Base-by-base conservation (phyloP, 2,888 invertebrate genomes). In the Eurytoma californica region DNA sequence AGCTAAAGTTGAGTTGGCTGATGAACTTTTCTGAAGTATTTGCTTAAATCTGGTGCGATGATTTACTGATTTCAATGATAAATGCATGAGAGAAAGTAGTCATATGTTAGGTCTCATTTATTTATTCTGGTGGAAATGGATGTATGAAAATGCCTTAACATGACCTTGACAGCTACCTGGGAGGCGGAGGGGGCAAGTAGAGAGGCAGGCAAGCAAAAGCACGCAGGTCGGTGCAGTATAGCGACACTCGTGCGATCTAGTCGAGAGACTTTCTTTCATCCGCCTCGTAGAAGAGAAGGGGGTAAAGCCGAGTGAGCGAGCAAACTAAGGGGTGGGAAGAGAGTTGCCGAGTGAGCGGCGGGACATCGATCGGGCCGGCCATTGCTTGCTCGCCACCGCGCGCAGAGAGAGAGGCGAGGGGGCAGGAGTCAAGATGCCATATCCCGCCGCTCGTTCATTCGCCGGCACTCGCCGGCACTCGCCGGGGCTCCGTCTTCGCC, bases 351-450 rank as follows among this genome's bases (percentile, higher is more conserved):
- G 39, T 5, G 60, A 61, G 72, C 47, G 9, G 49, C 70, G 79
- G 89, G 89, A 89, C 89, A 90, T 90, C 89, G 89, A 90, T 89
- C 89, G 89, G 86, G 63, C 39, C 63, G 39, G 63, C 47, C 39
- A 39, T 39, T 39, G 39, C 39, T 39, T 39, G 39, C 39, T 39
- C 39, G 39, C 39, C 39, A 39, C 39, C 39, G 39, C 39, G 7
- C 39, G 39, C 9, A 7, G 39, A 39, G 9, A 39, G 39, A 58
- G 58, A 20, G 9, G 39, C 7, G 39, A 39, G 39, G 39, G 9
- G 39, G 39, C 39, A 39, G 87, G 87, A 90, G 90, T 90, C 90
- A 90, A 90, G 89, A 89, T 89, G 88, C 89, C 89, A 89, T 39
- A 39, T 88, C 88, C 88, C 87, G 86, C 39, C 39, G 39, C 39